phyloP scores from a whole-genome alignment of 1,140 invertebrate species.

The Drosophila baimaii region DNA sequence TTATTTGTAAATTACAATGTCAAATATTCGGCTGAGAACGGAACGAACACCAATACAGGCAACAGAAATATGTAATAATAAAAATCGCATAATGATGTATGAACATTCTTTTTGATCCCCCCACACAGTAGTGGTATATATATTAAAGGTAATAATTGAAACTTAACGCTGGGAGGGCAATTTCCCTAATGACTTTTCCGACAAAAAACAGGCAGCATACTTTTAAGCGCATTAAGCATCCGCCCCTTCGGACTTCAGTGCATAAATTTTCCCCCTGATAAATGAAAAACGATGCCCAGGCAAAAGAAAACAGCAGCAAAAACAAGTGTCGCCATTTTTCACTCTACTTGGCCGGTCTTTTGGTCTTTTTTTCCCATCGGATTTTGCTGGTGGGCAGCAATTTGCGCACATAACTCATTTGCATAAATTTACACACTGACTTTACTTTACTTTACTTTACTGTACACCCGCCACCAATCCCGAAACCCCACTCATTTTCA shows the following conservation, averaged over 20 bases:
- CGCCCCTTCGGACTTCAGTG: slow-evolving; percentile 52
- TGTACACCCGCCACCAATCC: slow-evolving; percentile 18
- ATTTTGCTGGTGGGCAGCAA: slow-evolving; percentile 70
- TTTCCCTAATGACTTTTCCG: slow-evolving; percentile 74
- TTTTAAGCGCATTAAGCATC: slow-evolving; percentile 73
- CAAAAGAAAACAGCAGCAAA: slow-evolving; percentile 40
- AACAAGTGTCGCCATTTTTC: slow-evolving; percentile 71
- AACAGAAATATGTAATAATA: slow-evolving; percentile 54
- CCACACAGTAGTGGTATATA: not conserved
- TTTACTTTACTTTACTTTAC: slow-evolving; percentile 45
- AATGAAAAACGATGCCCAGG: slow-evolving; percentile 71
- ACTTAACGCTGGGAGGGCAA: slow-evolving; percentile 52
- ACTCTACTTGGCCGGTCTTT: slow-evolving; percentile 37
- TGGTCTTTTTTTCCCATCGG: slow-evolving; percentile 4
- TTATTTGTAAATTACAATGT: slow-evolving; percentile 30
- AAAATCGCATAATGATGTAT: slow-evolving; percentile 52
- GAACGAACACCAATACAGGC: slow-evolving; percentile 9
- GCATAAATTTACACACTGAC: slow-evolving; percentile 81
- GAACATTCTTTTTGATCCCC: slow-evolving; percentile 38
- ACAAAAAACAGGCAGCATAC: slow-evolving; percentile 47
- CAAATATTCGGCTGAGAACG: slow-evolving; percentile 20
- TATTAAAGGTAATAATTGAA: slow-evolving; percentile 50
- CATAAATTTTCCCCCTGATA: slow-evolving; percentile 71
- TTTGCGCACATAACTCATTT: slow-evolving; percentile 82
- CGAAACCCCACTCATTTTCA: slow-evolving; percentile 51